Base-by-base conservation (phyloP, 53 echinoderm and acorn worm species). In the Temnopleurus reevesii region DNA sequence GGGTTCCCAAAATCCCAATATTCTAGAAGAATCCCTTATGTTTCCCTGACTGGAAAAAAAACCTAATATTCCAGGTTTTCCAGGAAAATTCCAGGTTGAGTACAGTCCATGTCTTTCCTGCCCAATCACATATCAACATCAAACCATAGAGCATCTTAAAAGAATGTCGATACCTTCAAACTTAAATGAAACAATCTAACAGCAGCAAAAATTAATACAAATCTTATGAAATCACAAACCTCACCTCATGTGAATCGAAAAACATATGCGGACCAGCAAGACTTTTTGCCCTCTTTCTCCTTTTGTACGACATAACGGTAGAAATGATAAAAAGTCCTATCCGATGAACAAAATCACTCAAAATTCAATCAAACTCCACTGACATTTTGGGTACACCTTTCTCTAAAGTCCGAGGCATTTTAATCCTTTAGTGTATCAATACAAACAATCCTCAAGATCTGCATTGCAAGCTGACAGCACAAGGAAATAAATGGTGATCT, bases 401-500 rank as follows among this genome's bases (percentile, higher is more conserved):
- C 13, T n/a, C 6, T n/a, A 18, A 38, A 15, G 35, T 15, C 41
- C 2, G 71, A 38, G 71, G 71, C 41, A 41, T 71, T 36, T 71
- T 71, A 71, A 71, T 71, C 71, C 23, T 9, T 2, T 35, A n/a
- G n/a, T 23, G 2, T 5, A 21, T 19, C 71, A 71, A 38, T 41
- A 21, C 41, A 41, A 71, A 15, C 38, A 65, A 6, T 71, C 38
- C 41, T 21, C n/a, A n/a, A 63, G 4, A 31, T 71, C n/a, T 71
- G 38, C 71, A 36, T 41, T 41, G 71, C 7, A n/a, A 0, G 41
- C 35, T 38, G n/a, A 71, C 8, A 71, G 41, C 71, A 71, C 71
- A 71, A 71, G 71, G 71, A 71, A 71, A 71, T 66, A 66, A 36
- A 66, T 18, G 18, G 63, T 71, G n/a, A n/a, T 41, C 41, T 41